These are phyloP conservation scores for Vimba vimba DNA, from an alignment of 2,113 vertebrate genomes.

Conservation along the genomic window DNA sequence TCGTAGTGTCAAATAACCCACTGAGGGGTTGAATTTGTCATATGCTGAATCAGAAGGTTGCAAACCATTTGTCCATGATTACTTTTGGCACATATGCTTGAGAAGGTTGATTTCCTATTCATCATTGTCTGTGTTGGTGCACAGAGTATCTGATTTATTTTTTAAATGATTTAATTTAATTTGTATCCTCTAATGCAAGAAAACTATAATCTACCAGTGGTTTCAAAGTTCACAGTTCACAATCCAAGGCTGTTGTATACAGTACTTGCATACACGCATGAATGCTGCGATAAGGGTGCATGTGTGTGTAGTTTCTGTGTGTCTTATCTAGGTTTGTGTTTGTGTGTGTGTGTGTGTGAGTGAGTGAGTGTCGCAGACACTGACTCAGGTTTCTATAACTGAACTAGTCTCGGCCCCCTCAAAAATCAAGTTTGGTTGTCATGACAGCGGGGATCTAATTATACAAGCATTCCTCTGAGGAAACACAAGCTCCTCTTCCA, in stretches of 20 bases:
- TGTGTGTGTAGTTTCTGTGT: background rate
- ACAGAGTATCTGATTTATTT: background rate
- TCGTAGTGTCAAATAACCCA: slow-evolving; percentile 29
- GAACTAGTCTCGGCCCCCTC: slow-evolving; percentile 67
- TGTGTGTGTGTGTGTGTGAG: background rate
- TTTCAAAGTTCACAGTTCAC: slow-evolving; percentile 23
- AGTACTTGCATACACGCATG: background rate
- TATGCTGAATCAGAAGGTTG: slow-evolving; percentile 2
- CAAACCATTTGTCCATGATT: slow-evolving; percentile 1
- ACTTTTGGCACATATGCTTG: background rate
- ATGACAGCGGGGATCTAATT: slow-evolving; percentile 74
- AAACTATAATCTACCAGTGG: background rate
- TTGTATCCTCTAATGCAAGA: background rate
- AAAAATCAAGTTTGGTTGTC: slow-evolving; percentile 71
- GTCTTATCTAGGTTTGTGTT: slow-evolving; percentile 6
- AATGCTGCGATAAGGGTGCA: background rate
- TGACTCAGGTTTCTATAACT: slow-evolving; percentile 74
- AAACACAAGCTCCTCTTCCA: slow-evolving; percentile 60
- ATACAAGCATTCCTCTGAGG: slow-evolving; percentile 68
- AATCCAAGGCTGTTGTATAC: slow-evolving; percentile 24
- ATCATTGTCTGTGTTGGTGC: background rate
- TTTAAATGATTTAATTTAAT: background rate
- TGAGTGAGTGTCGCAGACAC: slow-evolving; percentile 45
- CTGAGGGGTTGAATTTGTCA: slow-evolving; percentile 22
- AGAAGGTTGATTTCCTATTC: background rate